Evolutionary conservation across 2,888 invertebrate genomes (phyloP).

Genomic region (Crossocerus cetratus): DNA sequence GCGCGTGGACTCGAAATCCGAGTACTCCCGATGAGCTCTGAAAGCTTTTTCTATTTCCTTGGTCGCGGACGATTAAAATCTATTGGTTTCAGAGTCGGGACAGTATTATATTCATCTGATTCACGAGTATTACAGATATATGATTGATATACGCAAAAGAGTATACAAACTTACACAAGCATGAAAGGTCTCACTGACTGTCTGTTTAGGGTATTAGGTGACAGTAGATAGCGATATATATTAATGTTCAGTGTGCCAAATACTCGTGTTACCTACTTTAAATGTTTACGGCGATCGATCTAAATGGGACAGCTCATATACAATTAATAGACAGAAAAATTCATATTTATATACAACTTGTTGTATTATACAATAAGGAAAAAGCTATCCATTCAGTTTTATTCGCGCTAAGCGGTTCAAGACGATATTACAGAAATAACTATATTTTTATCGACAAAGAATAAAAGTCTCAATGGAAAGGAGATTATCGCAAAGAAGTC

Average conservation of each 20-base stretch:
- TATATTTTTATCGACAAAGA: slow-evolving; percentile 44
- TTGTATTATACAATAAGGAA: slow-evolving; percentile 58
- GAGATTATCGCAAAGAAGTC: slow-evolving; percentile 22
- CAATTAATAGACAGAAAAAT: slow-evolving; percentile 52
- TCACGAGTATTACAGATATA: background rate
- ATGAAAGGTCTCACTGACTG: slow-evolving; percentile 48
- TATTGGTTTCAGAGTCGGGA: background rate
- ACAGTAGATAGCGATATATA: slow-evolving; percentile 42
- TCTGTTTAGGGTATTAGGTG: slow-evolving; percentile 46
- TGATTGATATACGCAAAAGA: background rate
- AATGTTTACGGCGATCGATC: slow-evolving; percentile 66
- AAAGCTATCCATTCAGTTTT: slow-evolving; percentile 43
- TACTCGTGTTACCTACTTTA: slow-evolving; percentile 73
- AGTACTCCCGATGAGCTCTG: background rate
- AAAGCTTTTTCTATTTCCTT: background rate
- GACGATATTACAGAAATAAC: slow-evolving; percentile 29
- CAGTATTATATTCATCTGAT: slow-evolving; percentile 1
- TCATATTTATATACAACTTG: slow-evolving; percentile 63
- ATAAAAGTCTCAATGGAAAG: background rate
- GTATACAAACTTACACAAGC: slow-evolving; percentile 48
- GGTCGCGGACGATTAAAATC: background rate
- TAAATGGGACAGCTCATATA: slow-evolving; percentile 30
- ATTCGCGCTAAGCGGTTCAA: slow-evolving; percentile 29
- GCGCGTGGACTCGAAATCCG: background rate
- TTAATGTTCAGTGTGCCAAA: slow-evolving; percentile 75